Percentiles rank a stretch among this genome's conserved stretches.
Evolutionary conservation across 2,888 invertebrate species (phyloP).

Genomic region (Noctua comes): DNA sequence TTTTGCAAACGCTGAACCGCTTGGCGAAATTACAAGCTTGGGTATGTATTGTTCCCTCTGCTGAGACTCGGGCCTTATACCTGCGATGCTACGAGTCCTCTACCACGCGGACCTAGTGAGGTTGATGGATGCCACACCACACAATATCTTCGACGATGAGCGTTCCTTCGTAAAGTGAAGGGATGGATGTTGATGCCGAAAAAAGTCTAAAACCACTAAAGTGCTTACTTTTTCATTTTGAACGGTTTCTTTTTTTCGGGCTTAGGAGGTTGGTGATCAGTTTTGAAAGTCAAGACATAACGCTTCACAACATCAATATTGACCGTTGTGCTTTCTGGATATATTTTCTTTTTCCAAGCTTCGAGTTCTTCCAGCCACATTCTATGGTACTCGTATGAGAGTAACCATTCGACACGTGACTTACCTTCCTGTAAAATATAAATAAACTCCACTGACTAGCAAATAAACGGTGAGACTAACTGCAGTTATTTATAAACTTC

Average conservation of each 20-base stretch:
- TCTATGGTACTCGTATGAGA: constrained; percentile 90
- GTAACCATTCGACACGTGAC: constrained; percentile 84
- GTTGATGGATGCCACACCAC: neutral
- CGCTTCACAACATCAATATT: constrained; percentile 86
- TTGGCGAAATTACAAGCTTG: neutral
- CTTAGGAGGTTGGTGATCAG: constrained; percentile 83
- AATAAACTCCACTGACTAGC: neutral
- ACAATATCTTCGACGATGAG: neutral
- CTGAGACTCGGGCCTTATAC: neutral
- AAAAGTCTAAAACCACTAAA: neutral
- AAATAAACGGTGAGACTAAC: too few relatives aligned
- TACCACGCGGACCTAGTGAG: neutral
- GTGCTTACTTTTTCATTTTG: constrained; percentile 85
- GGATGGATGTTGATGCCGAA: constrained; percentile 1
- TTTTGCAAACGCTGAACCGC: neutral
- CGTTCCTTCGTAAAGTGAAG: neutral
- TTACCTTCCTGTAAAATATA: constrained; percentile 79
- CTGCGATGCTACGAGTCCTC: neutral
- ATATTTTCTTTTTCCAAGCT: constrained; percentile 89
- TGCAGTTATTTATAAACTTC: too few relatives aligned
- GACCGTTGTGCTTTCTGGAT: constrained; percentile 84
- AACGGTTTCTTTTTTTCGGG: constrained; percentile 87
- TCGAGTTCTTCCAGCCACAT: constrained; percentile 91
- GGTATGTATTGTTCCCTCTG: neutral
- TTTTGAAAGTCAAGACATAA: constrained; percentile 87